Evolutionary conservation across 2,113 vertebrate genomes (phyloP).

Genomic region (Nesoenas mayeri): DNA sequence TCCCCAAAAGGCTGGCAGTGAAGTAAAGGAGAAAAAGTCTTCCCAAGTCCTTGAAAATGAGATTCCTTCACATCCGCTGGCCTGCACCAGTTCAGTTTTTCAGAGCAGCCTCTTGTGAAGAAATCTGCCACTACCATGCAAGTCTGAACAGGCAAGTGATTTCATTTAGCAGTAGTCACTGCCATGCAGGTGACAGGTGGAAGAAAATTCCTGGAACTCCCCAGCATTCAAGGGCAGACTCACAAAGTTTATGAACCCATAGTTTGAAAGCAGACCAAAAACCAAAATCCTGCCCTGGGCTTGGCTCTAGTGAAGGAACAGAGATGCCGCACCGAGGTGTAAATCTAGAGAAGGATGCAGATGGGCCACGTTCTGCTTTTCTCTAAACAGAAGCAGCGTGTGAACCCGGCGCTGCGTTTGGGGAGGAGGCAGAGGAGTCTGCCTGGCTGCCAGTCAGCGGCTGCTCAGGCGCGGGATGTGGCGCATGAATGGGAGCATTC

Average conservation of each 20-base stretch:
- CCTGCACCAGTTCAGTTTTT: background rate
- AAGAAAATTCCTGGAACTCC: slow-evolving; percentile 17
- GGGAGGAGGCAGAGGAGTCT: accelerated
- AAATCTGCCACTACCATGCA: background rate
- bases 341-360: background rate
- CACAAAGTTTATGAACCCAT: background rate
- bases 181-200: background rate
- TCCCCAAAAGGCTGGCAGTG: background rate
- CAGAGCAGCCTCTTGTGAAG: background rate
- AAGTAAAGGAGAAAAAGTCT: background rate
- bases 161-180: background rate
- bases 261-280: background rate
- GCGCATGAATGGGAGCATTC: background rate
- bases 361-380: background rate
- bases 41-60: slow-evolving; percentile 41
- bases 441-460: background rate
- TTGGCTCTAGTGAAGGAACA: background rate
- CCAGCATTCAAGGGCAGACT: background rate
- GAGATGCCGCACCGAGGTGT: background rate
- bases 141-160: slow-evolving; percentile 16
- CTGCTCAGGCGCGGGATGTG: background rate
- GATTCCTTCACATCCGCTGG: background rate
- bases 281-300: background rate
- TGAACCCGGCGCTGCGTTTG: background rate
- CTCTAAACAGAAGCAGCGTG: background rate